Base-by-base conservation (phyloP, 1,140 invertebrate species). In the Homalodisca vitripennis region DNA sequence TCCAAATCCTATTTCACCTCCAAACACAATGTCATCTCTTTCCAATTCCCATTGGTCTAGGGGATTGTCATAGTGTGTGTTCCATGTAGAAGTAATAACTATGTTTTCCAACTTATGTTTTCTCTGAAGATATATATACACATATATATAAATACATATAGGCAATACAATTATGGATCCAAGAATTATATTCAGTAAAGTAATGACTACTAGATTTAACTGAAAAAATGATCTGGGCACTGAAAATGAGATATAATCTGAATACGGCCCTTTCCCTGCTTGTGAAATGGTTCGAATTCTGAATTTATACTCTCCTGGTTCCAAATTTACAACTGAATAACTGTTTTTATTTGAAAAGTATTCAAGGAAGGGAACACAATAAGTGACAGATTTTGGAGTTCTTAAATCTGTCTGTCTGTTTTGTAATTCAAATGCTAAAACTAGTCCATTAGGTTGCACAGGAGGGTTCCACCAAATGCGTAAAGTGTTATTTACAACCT, bases 21-120 rank as follows among this genome's bases (percentile, higher is more conserved):
- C 74, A 67, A 97, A 79, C 72, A 89, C 83, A 57, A 99, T 87
- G 75, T 92, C 91, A 27, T 93, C 88, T 51, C 95, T 82, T 2
- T 89, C 83, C 66, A 99, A 87, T 82, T 99, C 97, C 95, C 96
- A 99, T 76, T 98, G 94, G 79, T 99, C 97, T 26, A 51, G n/a
- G n/a, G 24, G 12, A 60, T 26, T 27, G 14, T 13, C 2, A n/a
- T 60, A 30, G 22, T 60, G 3, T 17, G 73, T 67, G 17, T 74
- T 75, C 66, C 76, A 76, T 1, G 75, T 73, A n/a, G 74, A 69
- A 22, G 74, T 63, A 14, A 60, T 60, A 27, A 60, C 22, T 27
- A 60, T 27, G 26, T 60, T 26, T 6, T 53, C 48, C 26, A 60
- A 27, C 6, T 60, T 60, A n/a, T 22, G 55, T 13, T 60, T 60